Conservation (phyloP, 2,113 vertebrate genomes). For the Gasterosteus aculeatus region DNA sequence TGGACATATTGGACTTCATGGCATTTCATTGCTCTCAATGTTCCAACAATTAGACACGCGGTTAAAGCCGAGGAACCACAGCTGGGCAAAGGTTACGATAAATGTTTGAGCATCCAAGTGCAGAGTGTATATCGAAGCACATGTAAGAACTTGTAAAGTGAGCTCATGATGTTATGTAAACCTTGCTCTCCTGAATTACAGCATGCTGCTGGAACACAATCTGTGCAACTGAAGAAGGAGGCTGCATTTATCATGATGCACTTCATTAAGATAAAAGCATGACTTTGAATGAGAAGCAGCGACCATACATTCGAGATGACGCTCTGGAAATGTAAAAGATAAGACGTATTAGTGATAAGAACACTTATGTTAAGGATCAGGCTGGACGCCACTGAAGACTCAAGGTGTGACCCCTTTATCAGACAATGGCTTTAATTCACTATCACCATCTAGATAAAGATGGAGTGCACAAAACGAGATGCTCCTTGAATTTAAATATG, state of each 20-base stretch:
- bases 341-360: constrained; percentile 34
- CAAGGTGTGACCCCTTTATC: constrained; percentile 19
- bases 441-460: constrained; percentile 11
- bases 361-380: constrained; percentile 28
- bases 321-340: constrained; percentile 35
- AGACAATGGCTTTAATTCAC: constrained; percentile 26
- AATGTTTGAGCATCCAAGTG: neutral
- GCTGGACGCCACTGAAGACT: constrained; percentile 9
- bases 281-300: constrained; percentile 1
- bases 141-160: neutral
- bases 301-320: constrained; percentile 8
- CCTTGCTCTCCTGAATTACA: neutral
- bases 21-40: too few relatives aligned
- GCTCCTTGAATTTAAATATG: neutral
- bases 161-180: neutral
- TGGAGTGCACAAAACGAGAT: neutral
- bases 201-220: constrained; percentile 1
- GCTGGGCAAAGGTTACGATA: neutral
- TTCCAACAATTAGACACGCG: too few relatives aligned
- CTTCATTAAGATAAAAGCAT: constrained; percentile 33
- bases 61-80: neutral
- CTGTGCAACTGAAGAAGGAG: neutral
- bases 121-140: neutral
- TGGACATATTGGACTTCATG: neutral
- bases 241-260: constrained; percentile 1